A percentile compares a stretch with the other conserved stretches of the same genome.
These are phyloP conservation scores for Beris chalybata DNA, from an alignment of 2,888 invertebrate species.

Conservation along the genomic window DNA sequence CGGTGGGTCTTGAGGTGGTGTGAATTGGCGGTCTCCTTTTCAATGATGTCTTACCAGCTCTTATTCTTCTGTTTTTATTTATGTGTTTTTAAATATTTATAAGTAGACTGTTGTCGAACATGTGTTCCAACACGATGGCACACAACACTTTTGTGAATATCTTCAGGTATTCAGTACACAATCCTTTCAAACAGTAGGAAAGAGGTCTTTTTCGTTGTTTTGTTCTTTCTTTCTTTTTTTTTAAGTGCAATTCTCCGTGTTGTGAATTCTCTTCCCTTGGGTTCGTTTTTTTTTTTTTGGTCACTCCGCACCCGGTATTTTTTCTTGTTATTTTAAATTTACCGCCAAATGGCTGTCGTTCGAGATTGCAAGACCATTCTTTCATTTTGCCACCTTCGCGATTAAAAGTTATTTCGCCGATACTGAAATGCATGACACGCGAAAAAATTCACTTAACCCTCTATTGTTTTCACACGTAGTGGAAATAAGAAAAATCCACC, in stretches of 20 bases:
- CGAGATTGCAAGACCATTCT: constrained; percentile 9
- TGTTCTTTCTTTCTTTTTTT: not conserved
- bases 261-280: not conserved
- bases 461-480: constrained; percentile 24
- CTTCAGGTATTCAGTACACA: not conserved
- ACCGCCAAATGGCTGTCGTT: constrained; percentile 27
- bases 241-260: not conserved
- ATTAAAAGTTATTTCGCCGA: not conserved
- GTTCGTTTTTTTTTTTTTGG: constrained; percentile 1
- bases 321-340: constrained; percentile 20
- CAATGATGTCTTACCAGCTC: not conserved
- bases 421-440: constrained; percentile 6
- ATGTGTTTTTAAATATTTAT: constrained; percentile 28
- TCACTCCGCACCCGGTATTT: not conserved
- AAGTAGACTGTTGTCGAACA: constrained; percentile 40
- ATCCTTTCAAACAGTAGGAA: too few relatives aligned
- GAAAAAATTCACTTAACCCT: constrained; percentile 22
- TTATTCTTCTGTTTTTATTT: constrained; percentile 2
- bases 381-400: constrained; percentile 24
- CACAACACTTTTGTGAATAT: constrained; percentile 40
- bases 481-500: too few relatives aligned
- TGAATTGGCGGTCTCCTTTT: constrained; percentile 21
- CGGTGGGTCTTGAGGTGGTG: constrained; percentile 13
- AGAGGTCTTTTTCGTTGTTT: too few relatives aligned
- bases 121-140: constrained; percentile 43